phyloP scores from a whole-genome alignment of 1,140 invertebrate species.

The Drosophila sturtevanti region DNA sequence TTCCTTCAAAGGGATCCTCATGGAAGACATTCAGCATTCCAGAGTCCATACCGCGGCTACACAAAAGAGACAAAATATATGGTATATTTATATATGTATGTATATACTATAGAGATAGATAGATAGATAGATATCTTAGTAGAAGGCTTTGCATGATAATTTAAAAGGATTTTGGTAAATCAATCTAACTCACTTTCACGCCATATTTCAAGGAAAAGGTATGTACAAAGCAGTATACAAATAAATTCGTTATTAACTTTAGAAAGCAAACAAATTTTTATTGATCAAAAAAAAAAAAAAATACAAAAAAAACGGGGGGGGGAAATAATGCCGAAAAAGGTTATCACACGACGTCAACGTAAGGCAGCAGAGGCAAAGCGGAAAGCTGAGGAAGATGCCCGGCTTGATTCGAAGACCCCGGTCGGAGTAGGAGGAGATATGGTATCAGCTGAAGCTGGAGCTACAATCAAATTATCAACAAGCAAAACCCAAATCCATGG shows the following conservation, averaged over 20 bases:
- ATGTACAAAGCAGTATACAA: neutral
- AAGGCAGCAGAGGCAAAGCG: slow-evolving; percentile 46
- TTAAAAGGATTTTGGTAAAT: neutral
- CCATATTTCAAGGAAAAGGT: neutral
- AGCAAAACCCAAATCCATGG: neutral
- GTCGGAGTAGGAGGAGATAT: neutral
- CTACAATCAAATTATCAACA: neutral
- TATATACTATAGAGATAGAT: no score
- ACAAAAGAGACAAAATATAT: slow-evolving; percentile 7
- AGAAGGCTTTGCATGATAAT: neutral
- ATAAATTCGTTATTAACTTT: slow-evolving; percentile 2
- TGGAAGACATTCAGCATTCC: slow-evolving; percentile 74
- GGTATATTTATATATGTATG: no score
- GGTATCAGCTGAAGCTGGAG: neutral
- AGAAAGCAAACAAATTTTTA: slow-evolving; percentile 3
- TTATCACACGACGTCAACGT: slow-evolving; percentile 58
- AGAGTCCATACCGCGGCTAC: slow-evolving; percentile 67
- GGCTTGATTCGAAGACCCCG: neutral
- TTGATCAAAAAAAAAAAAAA: neutral
- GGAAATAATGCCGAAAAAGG: slow-evolving; percentile 50
- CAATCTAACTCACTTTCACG: neutral
- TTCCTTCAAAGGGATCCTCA: slow-evolving; percentile 77
- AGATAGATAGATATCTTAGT: neutral
- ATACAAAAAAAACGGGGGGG: slow-evolving; percentile 1
- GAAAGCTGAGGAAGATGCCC: neutral